These are phyloP conservation scores for Amiota minor DNA, from an alignment of 2,888 invertebrate species.

Conservation along the genomic window DNA sequence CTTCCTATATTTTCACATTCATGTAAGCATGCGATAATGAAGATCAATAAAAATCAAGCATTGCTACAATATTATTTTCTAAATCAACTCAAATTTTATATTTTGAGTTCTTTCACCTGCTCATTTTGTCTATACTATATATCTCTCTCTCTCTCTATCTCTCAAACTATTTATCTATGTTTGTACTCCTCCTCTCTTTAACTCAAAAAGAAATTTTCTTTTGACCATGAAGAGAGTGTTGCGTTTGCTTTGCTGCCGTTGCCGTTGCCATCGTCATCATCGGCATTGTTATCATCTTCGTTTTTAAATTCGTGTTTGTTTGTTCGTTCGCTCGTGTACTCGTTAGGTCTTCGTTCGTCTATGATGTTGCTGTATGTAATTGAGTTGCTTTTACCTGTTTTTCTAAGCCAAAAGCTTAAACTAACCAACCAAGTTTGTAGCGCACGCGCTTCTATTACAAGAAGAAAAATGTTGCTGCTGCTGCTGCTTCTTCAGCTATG, in stretches of 20 bases:
- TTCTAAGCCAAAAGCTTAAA: slow-evolving; percentile 14
- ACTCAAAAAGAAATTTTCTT: slow-evolving; percentile 5
- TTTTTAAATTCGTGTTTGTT: background rate
- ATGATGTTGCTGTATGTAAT: slow-evolving; percentile 3
- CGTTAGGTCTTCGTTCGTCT: background rate
- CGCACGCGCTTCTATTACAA: background rate
- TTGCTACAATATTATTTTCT: no score
- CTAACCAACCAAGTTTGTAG: background rate
- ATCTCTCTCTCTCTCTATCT: no score
- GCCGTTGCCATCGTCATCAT: background rate
- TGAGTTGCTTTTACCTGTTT: slow-evolving; percentile 36
- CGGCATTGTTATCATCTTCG: background rate
- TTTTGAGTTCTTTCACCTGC: no score
- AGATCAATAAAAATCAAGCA: no score
- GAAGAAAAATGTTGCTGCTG: slow-evolving; percentile 10
- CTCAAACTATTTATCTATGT: no score
- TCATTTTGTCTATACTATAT: no score
- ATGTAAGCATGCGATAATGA: no score
- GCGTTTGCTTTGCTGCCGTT: background rate
- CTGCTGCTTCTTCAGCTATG: slow-evolving; percentile 4
- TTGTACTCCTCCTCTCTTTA: no score
- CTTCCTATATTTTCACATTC: no score
- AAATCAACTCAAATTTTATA: no score
- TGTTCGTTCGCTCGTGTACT: background rate
- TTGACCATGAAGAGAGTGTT: background rate